Evolutionary conservation across 2,888 invertebrate species (phyloP).

Genomic region (Aelia acuminata): DNA sequence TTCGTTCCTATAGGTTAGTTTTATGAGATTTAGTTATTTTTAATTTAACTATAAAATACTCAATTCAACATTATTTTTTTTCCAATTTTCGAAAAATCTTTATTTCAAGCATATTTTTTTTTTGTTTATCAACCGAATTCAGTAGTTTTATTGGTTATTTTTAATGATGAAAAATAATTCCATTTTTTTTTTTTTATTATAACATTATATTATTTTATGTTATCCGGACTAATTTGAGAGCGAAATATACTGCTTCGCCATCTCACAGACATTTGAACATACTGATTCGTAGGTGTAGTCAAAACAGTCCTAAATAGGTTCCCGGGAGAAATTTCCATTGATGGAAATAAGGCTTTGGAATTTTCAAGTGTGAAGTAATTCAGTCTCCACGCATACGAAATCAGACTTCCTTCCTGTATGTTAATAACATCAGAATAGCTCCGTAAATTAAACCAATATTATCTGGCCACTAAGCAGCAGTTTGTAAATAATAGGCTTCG

Average conservation of each 20-base stretch:
- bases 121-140: no score
- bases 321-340: slow-evolving; percentile 33
- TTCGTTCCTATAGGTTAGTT: no score
- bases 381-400: slow-evolving; percentile 4
- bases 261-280: no score
- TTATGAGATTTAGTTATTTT: no score
- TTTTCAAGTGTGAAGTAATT: slow-evolving; percentile 38
- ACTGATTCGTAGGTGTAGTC: neutral
- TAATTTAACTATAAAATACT: no score
- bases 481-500: neutral
- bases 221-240: neutral
- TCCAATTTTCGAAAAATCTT: no score
- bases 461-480: neutral
- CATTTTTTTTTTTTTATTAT: no score
- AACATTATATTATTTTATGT: no score
- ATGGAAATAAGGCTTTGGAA: neutral
- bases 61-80: no score
- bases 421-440: slow-evolving; percentile 3
- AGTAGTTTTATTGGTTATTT: neutral
- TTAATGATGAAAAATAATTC: no score
- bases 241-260: no score
- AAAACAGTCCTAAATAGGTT: slow-evolving; percentile 29
- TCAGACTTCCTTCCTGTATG: neutral
- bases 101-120: no score
- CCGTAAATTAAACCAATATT: neutral